A percentile compares a stretch with the other conserved stretches of the same genome.
Evolutionary conservation across 2,113 vertebrate genomes (phyloP).

Genomic region (Thamnophis sirtalis): DNA sequence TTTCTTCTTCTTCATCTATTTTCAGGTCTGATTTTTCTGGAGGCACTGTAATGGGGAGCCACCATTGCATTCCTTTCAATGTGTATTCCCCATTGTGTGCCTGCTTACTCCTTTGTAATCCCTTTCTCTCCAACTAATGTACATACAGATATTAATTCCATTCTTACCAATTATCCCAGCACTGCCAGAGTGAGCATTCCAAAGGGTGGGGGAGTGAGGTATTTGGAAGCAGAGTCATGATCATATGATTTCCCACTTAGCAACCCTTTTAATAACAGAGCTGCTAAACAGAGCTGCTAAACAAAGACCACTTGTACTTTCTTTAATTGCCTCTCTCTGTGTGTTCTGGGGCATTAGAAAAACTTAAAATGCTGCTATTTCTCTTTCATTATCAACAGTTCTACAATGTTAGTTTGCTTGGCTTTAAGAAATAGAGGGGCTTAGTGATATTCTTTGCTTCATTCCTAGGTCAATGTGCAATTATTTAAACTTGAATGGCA

Average conservation of each 20-base stretch:
- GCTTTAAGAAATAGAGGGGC: rapidly evolving
- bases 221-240: background rate
- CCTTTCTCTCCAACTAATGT: background rate
- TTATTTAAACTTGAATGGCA: background rate
- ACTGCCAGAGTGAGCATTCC: background rate
- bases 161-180: background rate
- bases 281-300: background rate
- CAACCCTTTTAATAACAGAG: background rate
- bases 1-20: background rate
- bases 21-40: background rate
- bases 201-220: background rate
- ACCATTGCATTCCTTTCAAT: background rate
- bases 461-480: slow-evolving; percentile 8
- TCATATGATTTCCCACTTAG: background rate
- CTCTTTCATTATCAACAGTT: background rate
- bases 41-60: background rate
- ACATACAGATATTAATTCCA: background rate
- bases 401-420: background rate
- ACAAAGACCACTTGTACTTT: background rate
- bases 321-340: background rate
- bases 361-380: background rate
- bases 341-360: background rate
- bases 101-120: background rate
- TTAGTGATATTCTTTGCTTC: background rate
- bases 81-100: background rate